Conservation (phyloP, 92 coral and sea anemone species). For the Bergia puertoricense region DNA sequence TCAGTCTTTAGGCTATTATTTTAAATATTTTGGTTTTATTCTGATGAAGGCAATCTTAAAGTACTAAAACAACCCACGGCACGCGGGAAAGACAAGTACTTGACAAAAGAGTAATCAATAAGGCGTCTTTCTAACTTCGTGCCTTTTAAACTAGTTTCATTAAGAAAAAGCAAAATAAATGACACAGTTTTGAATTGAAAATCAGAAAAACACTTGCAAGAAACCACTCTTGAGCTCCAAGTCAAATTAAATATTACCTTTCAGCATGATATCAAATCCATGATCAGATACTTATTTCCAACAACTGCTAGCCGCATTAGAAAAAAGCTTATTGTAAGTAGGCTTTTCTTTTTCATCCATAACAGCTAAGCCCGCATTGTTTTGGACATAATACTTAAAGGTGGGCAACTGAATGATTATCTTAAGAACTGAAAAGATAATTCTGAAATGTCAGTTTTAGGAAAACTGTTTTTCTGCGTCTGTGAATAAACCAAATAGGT, state of each 20-base stretch:
- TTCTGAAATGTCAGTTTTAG: background rate
- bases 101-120: background rate
- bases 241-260: background rate
- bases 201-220: background rate
- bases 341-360: background rate
- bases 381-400: background rate
- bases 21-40: background rate
- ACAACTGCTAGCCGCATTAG: background rate
- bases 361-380: background rate
- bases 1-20: constrained; percentile 11
- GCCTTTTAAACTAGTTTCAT: too few species aligned
- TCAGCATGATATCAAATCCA: background rate
- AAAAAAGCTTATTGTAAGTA: background rate
- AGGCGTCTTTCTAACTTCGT: background rate
- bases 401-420: background rate
- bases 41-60: background rate
- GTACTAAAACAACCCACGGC: background rate
- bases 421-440: background rate
- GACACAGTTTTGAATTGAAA: too few species aligned
- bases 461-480: background rate
- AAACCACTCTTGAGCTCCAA: background rate
- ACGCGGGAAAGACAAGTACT: background rate
- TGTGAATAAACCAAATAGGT: background rate
- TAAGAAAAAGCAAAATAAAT: background rate
- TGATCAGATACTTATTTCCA: background rate